A percentile compares a stretch with the other conserved stretches of the same genome.
Conservation (phyloP, 2,113 vertebrate species). For the Seriola quinqueradiata region DNA sequence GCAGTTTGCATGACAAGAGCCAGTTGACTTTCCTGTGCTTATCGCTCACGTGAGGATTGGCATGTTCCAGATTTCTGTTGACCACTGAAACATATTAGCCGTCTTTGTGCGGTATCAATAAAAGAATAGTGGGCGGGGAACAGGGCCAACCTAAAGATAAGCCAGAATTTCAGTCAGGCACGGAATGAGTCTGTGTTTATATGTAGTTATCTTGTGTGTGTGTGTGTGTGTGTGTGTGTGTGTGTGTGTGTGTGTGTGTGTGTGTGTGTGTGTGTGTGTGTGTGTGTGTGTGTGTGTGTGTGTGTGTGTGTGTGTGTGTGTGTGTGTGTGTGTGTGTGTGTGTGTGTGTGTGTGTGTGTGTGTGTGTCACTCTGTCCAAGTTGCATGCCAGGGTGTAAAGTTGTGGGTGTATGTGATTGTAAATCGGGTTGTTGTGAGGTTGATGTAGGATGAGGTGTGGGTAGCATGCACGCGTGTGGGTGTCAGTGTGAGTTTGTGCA, state of each 20-base stretch:
- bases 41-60: conserved; percentile 66
- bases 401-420: background rate
- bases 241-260: conserved; percentile 12
- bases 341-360: conserved; percentile 2
- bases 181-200: conserved; percentile 53
- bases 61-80: conserved; percentile 49
- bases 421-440: background rate
- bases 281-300: conserved; percentile 23
- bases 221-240: conserved; percentile 32
- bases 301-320: conserved; percentile 34
- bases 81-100: conserved; percentile 60
- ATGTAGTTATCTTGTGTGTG: conserved; percentile 44
- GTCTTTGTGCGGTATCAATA: conserved; percentile 65
- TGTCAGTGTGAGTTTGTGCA: conserved; percentile 34
- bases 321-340: conserved; percentile 20
- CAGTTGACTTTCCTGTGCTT: conserved; percentile 71
- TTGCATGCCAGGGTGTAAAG: conserved; percentile 28
- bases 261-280: conserved; percentile 12
- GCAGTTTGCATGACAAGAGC: conserved; percentile 80
- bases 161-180: conserved; percentile 55
- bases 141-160: conserved; percentile 68
- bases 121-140: conserved; percentile 71
- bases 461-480: background rate
- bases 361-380: background rate
- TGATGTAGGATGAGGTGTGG: background rate